These are phyloP conservation scores for Cyaniris semiargus DNA, from an alignment of 2,888 invertebrate genomes.

Conservation along the genomic window DNA sequence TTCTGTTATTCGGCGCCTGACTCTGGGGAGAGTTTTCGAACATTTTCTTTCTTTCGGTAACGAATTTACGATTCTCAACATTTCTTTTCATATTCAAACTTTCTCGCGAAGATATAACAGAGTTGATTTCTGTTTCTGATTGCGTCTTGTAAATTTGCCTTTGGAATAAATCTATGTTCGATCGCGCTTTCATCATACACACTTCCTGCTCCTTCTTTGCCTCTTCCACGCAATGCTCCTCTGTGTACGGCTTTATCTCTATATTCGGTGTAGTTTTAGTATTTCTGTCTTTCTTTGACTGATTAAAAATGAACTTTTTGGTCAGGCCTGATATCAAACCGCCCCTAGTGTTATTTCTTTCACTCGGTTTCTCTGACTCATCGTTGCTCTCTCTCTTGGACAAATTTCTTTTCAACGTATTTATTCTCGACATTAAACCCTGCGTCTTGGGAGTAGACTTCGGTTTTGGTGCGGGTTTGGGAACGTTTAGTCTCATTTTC, in stretches of 20 bases:
- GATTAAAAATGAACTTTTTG: constrained; percentile 65
- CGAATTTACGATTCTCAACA: constrained; percentile 45
- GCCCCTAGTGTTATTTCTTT: constrained; percentile 49
- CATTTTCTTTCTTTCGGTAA: constrained; percentile 63
- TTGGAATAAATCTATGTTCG: constrained; percentile 75
- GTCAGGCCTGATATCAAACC: constrained; percentile 65
- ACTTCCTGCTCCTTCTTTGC: constrained; percentile 65
- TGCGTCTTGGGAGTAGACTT: constrained; percentile 36
- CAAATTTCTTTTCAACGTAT: constrained; percentile 39
- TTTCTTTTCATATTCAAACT: constrained; percentile 36
- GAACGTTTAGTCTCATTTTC: constrained; percentile 34
- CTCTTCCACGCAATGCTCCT: constrained; percentile 60
- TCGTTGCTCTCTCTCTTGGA: constrained; percentile 35
- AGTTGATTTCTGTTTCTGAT: constrained; percentile 67
- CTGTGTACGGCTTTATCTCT: constrained; percentile 69
- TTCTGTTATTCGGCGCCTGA: constrained; percentile 49
- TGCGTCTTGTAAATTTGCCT: constrained; percentile 68
- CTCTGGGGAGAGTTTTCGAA: constrained; percentile 56
- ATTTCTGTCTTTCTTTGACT: constrained; percentile 61
- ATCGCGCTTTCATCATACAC: constrained; percentile 70
- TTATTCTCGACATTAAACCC: constrained; percentile 39
- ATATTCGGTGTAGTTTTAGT: constrained; percentile 58
- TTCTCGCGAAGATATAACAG: constrained; percentile 56
- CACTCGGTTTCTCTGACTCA: constrained; percentile 35
- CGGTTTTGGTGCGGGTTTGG: constrained; percentile 32